Evolutionary conservation across 2,113 vertebrate genomes (phyloP).

Genomic region (Acanthochromis polyacanthus): DNA sequence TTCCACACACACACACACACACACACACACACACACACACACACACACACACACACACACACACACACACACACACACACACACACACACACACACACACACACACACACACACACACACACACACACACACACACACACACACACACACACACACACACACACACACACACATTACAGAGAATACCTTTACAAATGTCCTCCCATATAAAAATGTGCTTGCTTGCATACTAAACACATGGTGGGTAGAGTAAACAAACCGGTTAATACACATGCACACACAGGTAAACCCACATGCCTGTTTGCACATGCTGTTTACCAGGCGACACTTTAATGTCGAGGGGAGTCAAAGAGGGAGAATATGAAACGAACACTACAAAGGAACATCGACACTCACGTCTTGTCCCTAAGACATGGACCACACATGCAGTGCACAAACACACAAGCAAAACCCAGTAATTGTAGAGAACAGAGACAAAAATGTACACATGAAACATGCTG

Average conservation of each 20-base stretch:
- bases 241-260: conserved; percentile 48
- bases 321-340: conserved; percentile 33
- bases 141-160: conserved; percentile 17
- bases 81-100: not conserved
- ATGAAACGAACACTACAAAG: conserved; percentile 15
- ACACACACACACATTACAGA: not conserved
- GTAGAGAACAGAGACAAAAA: not conserved
- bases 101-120: conserved; percentile 1
- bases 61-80: conserved; percentile 11
- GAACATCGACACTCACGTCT: not conserved
- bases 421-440: conserved; percentile 31
- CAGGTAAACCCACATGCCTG: conserved; percentile 30
- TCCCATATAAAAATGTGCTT: not conserved
- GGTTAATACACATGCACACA: conserved; percentile 40
- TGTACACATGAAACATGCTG: not conserved
- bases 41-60: conserved; percentile 16
- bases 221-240: not conserved
- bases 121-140: conserved; percentile 19
- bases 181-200: conserved; percentile 15
- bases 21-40: conserved; percentile 12
- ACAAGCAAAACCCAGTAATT: conserved; percentile 30
- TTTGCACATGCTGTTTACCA: conserved; percentile 33
- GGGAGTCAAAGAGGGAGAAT: conserved; percentile 21
- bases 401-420: conserved; percentile 25
- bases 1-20: not conserved